Evolutionary conservation across 2,113 vertebrate genomes (phyloP), one percentile per base, ranked within the genome.

Genomic region (Reinhardtius hippoglossoides): DNA sequence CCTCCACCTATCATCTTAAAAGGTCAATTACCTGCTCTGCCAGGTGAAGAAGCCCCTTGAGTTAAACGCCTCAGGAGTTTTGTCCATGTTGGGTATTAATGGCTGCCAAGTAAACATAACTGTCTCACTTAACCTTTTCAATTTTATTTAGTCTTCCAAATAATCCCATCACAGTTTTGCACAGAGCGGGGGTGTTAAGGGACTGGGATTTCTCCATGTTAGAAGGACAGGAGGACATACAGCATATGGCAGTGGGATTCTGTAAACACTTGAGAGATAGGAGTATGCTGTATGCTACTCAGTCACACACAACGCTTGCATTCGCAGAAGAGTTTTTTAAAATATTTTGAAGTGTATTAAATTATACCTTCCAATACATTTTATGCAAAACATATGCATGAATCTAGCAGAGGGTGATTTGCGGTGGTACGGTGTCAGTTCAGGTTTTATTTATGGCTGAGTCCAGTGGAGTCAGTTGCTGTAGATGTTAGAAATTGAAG

Each of bases 131-230:
- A 84, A 82, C 81, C 84, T 86, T 88, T 86, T 82, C 58, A 52
- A 6, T 74, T 84, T 74, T 76, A 84, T 86, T 67, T 78, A 85
- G 80, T 87, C 67, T 80, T 84, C 54, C 71, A 81, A 83, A 71
- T 70, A 86, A 74, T 72, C 64, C 62, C 52, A 57, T 44, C 68
- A 73, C 74, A 67, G 64, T 71, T 76, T 76, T 14, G 68, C 71
- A 52, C 46, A 54, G 21, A 18, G 42, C 46, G 50, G 54, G 40
- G 16, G 18, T 66, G 56, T 16, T 48, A 56, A 23, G 44, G 23
- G 56, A 37, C 54, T 40, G 48, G 42, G 42, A 6, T 71, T 44
- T 63, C 60, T 44, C 54, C 14, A 66, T 60, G 35, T 65, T 44
- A 60, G 44, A 60, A 60, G 69, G 64, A 64, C 58, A 57, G 23